phyloP scores from a whole-genome alignment of 2,113 vertebrate genomes.

The Uropsilus gracilis region DNA sequence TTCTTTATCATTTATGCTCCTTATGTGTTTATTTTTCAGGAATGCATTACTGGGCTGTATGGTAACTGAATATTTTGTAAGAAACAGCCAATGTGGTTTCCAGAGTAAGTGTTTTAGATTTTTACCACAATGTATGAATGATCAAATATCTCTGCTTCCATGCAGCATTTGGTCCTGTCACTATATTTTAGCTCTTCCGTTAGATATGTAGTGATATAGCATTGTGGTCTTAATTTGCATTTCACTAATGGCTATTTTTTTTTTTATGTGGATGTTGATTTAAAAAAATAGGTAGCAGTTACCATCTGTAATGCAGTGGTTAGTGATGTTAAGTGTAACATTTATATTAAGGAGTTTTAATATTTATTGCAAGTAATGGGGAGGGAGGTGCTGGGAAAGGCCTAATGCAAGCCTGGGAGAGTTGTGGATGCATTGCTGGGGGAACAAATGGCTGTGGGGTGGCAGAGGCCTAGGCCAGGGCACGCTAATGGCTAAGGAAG shows the following conservation, averaged over 20 bases:
- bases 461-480: neutral
- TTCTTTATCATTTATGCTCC: no score
- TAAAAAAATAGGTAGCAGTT: neutral
- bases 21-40: neutral
- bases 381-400: neutral
- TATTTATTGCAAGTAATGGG: neutral
- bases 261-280: neutral
- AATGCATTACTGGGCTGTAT: neutral
- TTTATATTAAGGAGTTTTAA: neutral
- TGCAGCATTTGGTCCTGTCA: neutral
- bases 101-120: neutral
- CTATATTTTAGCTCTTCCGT: neutral
- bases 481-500: neutral
- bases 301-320: neutral
- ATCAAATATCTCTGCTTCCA: neutral
- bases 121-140: neutral
- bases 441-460: neutral
- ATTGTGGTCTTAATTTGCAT: neutral
- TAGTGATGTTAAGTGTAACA: neutral
- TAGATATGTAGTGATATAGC: neutral
- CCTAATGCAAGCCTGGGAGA: neutral
- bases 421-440: neutral
- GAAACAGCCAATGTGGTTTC: neutral
- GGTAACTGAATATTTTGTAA: slow-evolving; percentile 4
- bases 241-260: neutral